Percentiles rank a stretch among this genome's conserved stretches.
These are phyloP conservation scores for Diadema setosum DNA, from an alignment of 35 echinoderm and acorn worm species.

Conservation along the genomic window DNA sequence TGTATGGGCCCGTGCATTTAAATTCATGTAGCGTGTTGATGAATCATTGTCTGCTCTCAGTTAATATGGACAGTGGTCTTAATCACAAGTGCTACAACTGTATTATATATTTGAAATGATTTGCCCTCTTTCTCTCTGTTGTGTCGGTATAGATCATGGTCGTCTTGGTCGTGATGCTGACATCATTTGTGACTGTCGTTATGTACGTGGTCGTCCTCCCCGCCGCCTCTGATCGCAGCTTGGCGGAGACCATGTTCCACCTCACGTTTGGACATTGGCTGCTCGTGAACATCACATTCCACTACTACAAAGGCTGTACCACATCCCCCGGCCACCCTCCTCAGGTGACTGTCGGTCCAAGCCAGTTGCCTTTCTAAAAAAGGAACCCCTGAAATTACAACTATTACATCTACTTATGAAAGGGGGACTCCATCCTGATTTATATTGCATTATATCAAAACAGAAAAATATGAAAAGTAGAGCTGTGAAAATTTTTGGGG, in stretches of 20 bases:
- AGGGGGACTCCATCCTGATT: no score
- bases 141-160: constrained; percentile 63
- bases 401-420: no score
- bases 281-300: constrained; percentile 73
- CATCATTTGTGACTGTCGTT: constrained; percentile 5
- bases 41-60: no score
- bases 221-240: background rate
- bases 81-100: background rate
- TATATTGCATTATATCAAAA: no score
- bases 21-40: no score
- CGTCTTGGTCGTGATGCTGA: constrained; percentile 59
- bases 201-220: constrained; percentile 62
- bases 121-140: background rate
- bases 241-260: constrained; percentile 40
- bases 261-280: constrained; percentile 85
- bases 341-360: no score
- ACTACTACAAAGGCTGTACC: constrained; percentile 91
- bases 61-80: no score
- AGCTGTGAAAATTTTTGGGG: no score
- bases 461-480: no score
- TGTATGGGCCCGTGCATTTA: no score
- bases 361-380: no score
- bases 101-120: background rate
- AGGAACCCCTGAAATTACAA: no score
- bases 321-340: constrained; percentile 84